Evolutionary conservation across 2,888 invertebrate species (phyloP).

Genomic region (Dorcus hopei): DNA sequence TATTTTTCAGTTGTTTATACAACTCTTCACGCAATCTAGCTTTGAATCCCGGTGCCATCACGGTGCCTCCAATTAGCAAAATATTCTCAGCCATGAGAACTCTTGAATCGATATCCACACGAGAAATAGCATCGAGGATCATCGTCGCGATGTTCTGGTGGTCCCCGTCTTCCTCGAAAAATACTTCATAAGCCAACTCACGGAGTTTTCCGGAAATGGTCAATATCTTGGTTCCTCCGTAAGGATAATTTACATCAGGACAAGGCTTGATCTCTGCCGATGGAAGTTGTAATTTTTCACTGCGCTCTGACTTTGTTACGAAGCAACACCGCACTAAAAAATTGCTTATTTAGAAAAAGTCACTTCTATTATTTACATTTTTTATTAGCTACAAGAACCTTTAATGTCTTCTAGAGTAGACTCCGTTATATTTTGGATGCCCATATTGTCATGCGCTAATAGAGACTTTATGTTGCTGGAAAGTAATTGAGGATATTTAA

Average conservation of each 20-base stretch:
- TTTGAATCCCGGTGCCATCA: conserved; percentile 79
- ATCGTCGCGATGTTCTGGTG: conserved; percentile 78
- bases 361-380: neutral
- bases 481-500: neutral
- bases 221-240: conserved; percentile 62
- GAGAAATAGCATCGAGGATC: conserved; percentile 76
- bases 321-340: conserved; percentile 78
- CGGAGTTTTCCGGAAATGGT: conserved; percentile 67
- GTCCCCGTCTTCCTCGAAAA: conserved; percentile 84
- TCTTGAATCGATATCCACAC: conserved; percentile 82
- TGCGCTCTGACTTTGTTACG: conserved; percentile 72
- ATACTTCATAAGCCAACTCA: conserved; percentile 78
- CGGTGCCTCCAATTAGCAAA: conserved; percentile 82
- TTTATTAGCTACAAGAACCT: conserved; percentile 43
- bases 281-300: conserved; percentile 53
- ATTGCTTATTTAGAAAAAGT: conserved; percentile 1
- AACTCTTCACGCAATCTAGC: conserved; percentile 78
- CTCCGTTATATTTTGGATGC: conserved; percentile 53
- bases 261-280: conserved; percentile 52
- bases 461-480: conserved; percentile 41
- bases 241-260: conserved; percentile 64
- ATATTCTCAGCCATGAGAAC: conserved; percentile 77
- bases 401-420: conserved; percentile 72
- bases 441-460: conserved; percentile 51
- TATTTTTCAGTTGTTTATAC: conserved; percentile 58